phyloP scores from a whole-genome alignment of 2,888 invertebrate genomes.

The Drosophila anomalata region DNA sequence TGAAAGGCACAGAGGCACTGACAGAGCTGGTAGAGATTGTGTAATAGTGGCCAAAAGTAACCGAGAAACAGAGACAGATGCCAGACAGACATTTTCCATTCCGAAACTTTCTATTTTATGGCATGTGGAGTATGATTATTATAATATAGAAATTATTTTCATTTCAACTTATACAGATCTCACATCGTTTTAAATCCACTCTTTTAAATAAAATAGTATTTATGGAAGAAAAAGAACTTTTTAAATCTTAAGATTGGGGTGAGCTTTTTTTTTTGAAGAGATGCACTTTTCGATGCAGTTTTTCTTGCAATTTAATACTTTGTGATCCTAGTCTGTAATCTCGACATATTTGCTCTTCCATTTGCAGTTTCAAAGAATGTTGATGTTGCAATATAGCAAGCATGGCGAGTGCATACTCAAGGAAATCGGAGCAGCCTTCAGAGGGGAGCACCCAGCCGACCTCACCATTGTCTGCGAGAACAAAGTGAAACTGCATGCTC shows the following conservation, averaged over 20 bases:
- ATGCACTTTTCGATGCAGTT: too few species aligned
- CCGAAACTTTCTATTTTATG: conserved; percentile 48
- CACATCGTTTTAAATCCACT: not conserved
- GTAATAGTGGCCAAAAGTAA: conserved; percentile 40
- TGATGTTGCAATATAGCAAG: conserved; percentile 96
- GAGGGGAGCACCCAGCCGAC: conserved; percentile 93
- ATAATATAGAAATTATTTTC: conserved; percentile 13
- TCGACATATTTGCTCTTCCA: conserved; percentile 35
- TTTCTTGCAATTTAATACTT: too few species aligned
- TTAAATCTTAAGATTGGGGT: not conserved
- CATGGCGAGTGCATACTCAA: conserved; percentile 96
- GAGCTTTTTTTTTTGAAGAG: too few species aligned
- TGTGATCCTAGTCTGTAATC: not conserved
- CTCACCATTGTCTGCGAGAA: conserved; percentile 94
- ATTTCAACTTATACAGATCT: conserved; percentile 23
- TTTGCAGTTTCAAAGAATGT: conserved; percentile 85
- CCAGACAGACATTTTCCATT: conserved; percentile 41
- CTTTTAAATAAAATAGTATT: not conserved
- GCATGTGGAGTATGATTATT: conserved; percentile 12
- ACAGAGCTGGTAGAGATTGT: conserved; percentile 27
- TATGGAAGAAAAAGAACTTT: too few species aligned
- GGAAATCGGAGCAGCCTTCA: conserved; percentile 94
- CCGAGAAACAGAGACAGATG: conserved; percentile 32
- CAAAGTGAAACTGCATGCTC: conserved; percentile 91
- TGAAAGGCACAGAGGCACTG: conserved; percentile 34